Conservation (phyloP, 2,797 vertebrate species). For the Spinus pinus region DNA sequence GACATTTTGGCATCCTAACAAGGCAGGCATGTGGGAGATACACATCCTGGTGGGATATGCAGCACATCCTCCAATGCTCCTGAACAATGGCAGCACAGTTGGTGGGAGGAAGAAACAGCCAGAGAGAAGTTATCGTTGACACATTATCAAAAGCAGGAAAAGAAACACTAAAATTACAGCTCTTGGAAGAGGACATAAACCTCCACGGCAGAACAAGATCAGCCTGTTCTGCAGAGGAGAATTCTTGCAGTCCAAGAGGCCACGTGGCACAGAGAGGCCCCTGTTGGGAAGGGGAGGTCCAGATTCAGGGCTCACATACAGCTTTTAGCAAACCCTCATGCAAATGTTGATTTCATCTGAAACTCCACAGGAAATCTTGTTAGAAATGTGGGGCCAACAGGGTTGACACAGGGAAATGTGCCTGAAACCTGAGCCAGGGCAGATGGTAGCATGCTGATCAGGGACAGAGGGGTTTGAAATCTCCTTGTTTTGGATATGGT, state of each 20-base stretch:
- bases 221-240: conserved; percentile 55
- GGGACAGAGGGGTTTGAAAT: background rate
- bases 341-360: background rate
- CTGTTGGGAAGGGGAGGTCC: background rate
- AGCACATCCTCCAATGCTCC: background rate
- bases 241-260: conserved; percentile 11
- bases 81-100: background rate
- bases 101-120: background rate
- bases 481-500: background rate
- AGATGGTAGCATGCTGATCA: background rate
- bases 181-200: background rate
- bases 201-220: conserved; percentile 18
- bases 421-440: background rate
- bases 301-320: background rate
- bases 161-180: conserved; percentile 19
- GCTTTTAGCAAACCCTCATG: background rate
- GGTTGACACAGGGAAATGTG: background rate
- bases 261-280: conserved; percentile 4
- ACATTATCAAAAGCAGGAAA: conserved; percentile 7
- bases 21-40: background rate
- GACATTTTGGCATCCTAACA: background rate
- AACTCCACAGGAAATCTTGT: background rate
- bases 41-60: background rate
- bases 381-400: background rate
- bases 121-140: background rate